Percentiles rank a stretch among this genome's conserved stretches.
phyloP scores from a whole-genome alignment of 2,888 invertebrate species.

The Acronicta alni region DNA sequence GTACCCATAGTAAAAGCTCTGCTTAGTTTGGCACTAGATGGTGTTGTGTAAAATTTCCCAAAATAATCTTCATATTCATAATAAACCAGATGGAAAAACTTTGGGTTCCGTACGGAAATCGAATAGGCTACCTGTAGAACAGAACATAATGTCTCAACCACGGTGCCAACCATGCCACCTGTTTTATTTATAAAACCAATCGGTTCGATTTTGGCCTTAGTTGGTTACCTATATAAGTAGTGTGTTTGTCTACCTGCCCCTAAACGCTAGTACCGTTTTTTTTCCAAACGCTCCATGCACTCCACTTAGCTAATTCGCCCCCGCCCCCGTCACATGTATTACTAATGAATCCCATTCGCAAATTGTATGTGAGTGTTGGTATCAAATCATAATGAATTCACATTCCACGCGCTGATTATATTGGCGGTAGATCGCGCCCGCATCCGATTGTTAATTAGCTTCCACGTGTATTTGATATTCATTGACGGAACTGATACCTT shows the following conservation, averaged over 20 bases:
- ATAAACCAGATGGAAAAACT: no score
- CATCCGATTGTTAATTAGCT: conserved; percentile 41
- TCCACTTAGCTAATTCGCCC: neutral
- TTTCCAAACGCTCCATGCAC: neutral
- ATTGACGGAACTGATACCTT: conserved; percentile 17
- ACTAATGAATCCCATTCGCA: conserved; percentile 35
- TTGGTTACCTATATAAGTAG: neutral
- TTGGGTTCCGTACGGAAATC: no score
- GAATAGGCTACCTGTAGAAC: no score
- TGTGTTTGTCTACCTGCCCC: neutral
- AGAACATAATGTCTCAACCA: no score
- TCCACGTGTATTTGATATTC: conserved; percentile 25
- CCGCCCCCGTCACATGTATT: conserved; percentile 11
- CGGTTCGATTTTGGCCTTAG: no score
- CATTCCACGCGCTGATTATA: conserved; percentile 27
- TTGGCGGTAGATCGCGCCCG: conserved; percentile 10
- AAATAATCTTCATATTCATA: no score
- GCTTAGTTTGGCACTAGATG: no score
- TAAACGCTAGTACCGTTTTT: neutral
- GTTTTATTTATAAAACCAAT: no score
- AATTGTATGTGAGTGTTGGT: conserved; percentile 36
- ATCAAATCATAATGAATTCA: conserved; percentile 34
- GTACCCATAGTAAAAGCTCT: no score
- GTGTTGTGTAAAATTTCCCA: no score
- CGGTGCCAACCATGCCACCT: no score